Base-by-base conservation (phyloP, 2,113 vertebrate genomes). In the Brevimyrus niger region DNA sequence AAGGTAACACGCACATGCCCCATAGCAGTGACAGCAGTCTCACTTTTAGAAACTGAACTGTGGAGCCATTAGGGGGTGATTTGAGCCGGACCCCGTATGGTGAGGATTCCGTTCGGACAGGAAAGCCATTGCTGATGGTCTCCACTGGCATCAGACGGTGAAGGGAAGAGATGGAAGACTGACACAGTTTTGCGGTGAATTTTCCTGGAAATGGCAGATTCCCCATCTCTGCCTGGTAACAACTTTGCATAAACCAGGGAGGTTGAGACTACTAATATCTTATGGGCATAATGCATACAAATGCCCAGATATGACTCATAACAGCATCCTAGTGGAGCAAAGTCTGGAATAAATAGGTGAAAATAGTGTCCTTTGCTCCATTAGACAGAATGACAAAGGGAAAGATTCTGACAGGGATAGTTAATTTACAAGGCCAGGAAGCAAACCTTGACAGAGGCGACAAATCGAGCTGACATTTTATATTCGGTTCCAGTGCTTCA, bases 351-450 rank as follows among this genome's bases (percentile, higher is more conserved):
- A 80, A 19, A 80, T 19, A 27, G 82, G 82, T 27, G 10, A 48
- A 85, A 85, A 47, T n/a, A n/a, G 44, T 48, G 82, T 46, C 44
- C 27, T 42, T 42, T 44, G 17, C 82, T 46, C 8, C 10, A 48
- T 85, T 48, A 47, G n/a, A 48, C 8, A 85, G 35, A 80, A 80
- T 35, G 73, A 42, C 13, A 80, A 19, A 84, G 21, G 82, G 23
- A 47, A 48, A 85, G 23, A n/a, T n/a, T 44, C 82, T 85, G 82
- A 48, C 46, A 46, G 8, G 23, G 82, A 85, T 85, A 21, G 82
- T 85, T 85, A 85, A 85, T 85, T 47, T 85, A n/a, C 44, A 47
- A 85, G n/a, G 82, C 42, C 82, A 85, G 38, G 82, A 85, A 48
- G 42, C 17, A 47, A 85, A 85, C 19, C 82, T 21, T 48, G 23